phyloP scores from a whole-genome alignment of 2,888 invertebrate genomes.

The Drosophila longiperda region DNA sequence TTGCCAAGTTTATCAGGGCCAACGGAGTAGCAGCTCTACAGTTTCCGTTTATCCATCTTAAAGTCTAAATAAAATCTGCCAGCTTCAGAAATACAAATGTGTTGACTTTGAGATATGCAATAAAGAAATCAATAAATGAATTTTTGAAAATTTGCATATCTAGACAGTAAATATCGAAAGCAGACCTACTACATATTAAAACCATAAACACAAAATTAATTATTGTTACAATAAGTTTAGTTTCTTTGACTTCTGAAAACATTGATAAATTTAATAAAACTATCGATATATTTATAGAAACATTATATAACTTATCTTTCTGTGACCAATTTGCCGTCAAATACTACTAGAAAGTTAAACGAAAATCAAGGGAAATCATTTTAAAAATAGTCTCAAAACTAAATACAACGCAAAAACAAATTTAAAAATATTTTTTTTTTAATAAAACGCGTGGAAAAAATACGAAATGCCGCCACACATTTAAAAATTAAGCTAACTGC shows the following conservation, averaged over 20 bases:
- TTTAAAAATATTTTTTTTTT: neutral
- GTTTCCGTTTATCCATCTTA: conserved; percentile 20
- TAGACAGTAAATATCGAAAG: neutral
- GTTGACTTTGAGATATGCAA: neutral
- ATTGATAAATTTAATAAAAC: conserved; percentile 4
- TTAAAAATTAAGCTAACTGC: neutral
- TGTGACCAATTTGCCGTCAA: neutral
- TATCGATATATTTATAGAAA: neutral
- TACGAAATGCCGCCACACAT: conserved; percentile 6
- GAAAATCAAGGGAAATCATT: neutral
- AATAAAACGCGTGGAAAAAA: too few species aligned
- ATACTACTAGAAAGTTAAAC: too few species aligned
- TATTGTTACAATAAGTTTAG: neutral
- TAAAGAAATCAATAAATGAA: neutral
- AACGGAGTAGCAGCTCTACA: conserved; percentile 32
- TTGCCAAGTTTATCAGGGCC: conserved; percentile 57
- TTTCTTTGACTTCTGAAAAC: neutral
- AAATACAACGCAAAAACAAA: neutral
- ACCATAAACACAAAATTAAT: neutral
- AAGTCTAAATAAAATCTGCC: conserved; percentile 41
- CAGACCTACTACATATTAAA: neutral
- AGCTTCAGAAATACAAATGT: conserved; percentile 18
- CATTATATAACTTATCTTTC: neutral
- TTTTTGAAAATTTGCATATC: neutral
- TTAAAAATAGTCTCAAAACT: neutral